These are phyloP conservation scores for Echinops telfairi DNA, from an alignment of 2,113 vertebrate species.

Conservation along the genomic window DNA sequence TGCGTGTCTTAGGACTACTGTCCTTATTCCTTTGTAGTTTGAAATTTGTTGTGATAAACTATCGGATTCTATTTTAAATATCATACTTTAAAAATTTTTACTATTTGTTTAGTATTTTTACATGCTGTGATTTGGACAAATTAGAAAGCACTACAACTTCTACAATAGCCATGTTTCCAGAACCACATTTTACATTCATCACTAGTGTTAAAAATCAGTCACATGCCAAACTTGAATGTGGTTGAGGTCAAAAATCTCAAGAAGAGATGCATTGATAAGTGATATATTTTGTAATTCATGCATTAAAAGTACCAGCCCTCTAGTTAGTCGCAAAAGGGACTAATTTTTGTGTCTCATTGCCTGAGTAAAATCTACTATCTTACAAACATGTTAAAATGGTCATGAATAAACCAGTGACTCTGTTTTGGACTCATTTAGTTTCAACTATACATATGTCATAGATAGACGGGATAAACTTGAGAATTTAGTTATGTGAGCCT, in stretches of 20 bases:
- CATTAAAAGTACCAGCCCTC: neutral
- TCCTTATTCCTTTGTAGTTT: neutral
- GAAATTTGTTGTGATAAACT: neutral
- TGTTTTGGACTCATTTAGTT: neutral
- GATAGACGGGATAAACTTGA: neutral
- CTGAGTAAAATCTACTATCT: neutral
- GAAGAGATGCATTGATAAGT: neutral
- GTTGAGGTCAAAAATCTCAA: neutral
- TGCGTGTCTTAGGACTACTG: fast-evolving
- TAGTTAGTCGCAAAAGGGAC: neutral
- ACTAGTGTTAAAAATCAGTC: neutral
- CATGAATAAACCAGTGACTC: neutral
- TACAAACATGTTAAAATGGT: neutral
- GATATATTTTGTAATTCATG: neutral
- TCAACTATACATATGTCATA: neutral
- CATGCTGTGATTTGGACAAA: neutral
- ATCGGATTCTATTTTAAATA: neutral
- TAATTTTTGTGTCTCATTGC: slow-evolving; percentile 37
- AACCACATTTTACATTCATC: neutral
- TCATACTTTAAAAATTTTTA: neutral
- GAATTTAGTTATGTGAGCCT: neutral
- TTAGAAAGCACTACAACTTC: neutral
- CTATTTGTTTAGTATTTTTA: neutral
- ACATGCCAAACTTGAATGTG: neutral
- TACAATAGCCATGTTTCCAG: neutral